These are phyloP conservation scores for Zeus faber DNA, from an alignment of 2,113 vertebrate species.

Conservation along the genomic window DNA sequence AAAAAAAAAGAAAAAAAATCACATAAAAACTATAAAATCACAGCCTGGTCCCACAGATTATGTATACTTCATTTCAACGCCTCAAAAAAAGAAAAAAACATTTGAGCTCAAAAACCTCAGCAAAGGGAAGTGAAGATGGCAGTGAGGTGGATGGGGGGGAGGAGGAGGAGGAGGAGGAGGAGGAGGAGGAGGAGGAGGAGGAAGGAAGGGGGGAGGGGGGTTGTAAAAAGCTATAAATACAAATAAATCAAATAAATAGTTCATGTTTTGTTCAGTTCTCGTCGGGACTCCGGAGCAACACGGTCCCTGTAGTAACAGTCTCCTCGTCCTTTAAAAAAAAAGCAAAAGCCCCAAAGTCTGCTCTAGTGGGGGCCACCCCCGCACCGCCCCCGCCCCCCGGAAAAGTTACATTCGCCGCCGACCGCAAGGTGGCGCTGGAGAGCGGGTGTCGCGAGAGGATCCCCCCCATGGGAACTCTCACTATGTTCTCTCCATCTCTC, in stretches of 20 bases:
- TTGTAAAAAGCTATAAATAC: constrained; percentile 87
- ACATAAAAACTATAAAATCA: constrained; percentile 33
- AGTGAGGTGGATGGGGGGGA: too few species aligned
- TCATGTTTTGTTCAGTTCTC: constrained; percentile 77
- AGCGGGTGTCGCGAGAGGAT: constrained; percentile 7
- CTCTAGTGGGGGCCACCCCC: too few species aligned
- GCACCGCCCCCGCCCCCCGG: too few species aligned
- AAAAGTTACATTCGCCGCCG: constrained; percentile 37
- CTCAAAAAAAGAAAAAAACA: constrained; percentile 35
- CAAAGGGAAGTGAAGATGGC: constrained; percentile 53
- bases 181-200: too few species aligned
- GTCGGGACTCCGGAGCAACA: constrained; percentile 48
- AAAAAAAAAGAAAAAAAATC: constrained; percentile 19
- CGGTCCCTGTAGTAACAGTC: too few species aligned
- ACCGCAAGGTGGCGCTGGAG: constrained; percentile 45
- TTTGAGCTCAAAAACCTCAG: constrained; percentile 56
- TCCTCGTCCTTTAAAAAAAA: constrained; percentile 47
- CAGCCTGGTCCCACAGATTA: constrained; percentile 63
- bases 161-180: too few species aligned
- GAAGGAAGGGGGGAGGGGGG: too few species aligned
- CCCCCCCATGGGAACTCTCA: too few species aligned
- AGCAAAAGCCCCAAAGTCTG: too few species aligned
- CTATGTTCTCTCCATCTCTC: too few species aligned
- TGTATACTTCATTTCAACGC: constrained; percentile 49
- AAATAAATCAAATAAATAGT: constrained; percentile 99